Evolutionary conservation across 2,888 invertebrate species (phyloP), one percentile per base, ranked within the genome.

Genomic region (Lasioglossum calceatum): DNA sequence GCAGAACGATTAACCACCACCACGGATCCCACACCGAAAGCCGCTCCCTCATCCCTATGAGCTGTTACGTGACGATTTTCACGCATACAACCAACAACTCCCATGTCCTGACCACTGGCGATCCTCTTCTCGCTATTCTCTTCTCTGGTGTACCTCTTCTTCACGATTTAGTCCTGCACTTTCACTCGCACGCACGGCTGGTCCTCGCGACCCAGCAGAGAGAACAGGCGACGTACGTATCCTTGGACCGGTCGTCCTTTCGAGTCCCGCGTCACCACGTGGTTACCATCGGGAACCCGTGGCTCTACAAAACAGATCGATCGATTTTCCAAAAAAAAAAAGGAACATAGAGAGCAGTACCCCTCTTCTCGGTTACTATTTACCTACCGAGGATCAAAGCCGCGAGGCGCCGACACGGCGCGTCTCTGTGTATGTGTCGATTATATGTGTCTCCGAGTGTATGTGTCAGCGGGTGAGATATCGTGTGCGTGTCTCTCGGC

Each of bases 11-110:
- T 89, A 88, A 88, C 90, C 89, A 90, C 91, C 85, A 87, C 87
- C 87, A 87, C 88, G 88, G 85, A 90, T 91, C 90, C 89, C 90
- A 86, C 88, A 87, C 89, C 90, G 86, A 91, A 74, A 87, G 81
- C 85, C 90, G 84, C 82, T 87, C 82, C 93, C 89, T 92, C 95
- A 94, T 93, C 92, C 93, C 94, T 94, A 91, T 90, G 87, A 93
- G 92, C 93, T 93, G 92, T 83, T 92, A 93, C 89, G 77, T 91
- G 85, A 91, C 70, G 89, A 87, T 89, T 86, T 90, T 72, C 88
- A 87, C 86, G 77, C 80, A 84, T 91, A 88, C 82, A 89, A 81
- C 77, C 79, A 82, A 75, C 81, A 85, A 87, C 67, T 91, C 90
- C 91, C 91, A 91, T 91, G 82, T 90, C 90, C 91, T 87, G 77